phyloP scores from a whole-genome alignment of 1,140 invertebrate species.

The Cyrtorhinus lividipennis region DNA sequence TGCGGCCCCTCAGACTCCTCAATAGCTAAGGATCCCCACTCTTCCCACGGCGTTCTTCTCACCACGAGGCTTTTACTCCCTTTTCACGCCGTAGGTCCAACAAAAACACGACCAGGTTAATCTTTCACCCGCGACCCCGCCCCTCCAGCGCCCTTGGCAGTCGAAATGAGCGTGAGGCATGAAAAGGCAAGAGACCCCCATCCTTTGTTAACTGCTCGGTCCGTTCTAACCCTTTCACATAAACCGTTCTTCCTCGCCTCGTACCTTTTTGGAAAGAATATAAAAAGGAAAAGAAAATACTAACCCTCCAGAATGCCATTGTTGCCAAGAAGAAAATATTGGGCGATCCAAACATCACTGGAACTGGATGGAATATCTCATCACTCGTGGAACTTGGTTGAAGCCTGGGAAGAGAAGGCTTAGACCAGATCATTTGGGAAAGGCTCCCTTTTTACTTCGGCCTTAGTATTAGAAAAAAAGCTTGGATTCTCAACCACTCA shows the following conservation, averaged over 20 bases:
- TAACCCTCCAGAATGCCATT: too few species aligned
- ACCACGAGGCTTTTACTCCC: neutral
- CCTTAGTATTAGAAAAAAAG: too few species aligned
- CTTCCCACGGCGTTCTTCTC: neutral
- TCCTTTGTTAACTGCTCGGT: neutral
- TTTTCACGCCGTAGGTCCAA: neutral
- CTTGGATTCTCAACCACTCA: too few species aligned
- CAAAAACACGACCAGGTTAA: neutral
- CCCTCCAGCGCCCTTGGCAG: neutral
- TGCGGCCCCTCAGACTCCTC: neutral
- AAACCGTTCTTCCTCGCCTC: neutral
- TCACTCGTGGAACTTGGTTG: too few species aligned
- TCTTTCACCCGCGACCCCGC: neutral
- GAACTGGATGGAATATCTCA: too few species aligned
- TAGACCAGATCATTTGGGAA: too few species aligned
- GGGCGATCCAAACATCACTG: too few species aligned
- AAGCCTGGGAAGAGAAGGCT: too few species aligned
- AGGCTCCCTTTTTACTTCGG: too few species aligned
- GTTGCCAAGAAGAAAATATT: too few species aligned
- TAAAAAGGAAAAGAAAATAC: too few species aligned
- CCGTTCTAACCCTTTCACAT: neutral
- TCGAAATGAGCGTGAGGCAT: neutral
- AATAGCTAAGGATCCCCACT: neutral
- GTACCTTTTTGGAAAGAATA: too few species aligned
- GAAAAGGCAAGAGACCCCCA: neutral